Conservation (phyloP, 2,888 invertebrate genomes). For the Endomychus coccineus region DNA sequence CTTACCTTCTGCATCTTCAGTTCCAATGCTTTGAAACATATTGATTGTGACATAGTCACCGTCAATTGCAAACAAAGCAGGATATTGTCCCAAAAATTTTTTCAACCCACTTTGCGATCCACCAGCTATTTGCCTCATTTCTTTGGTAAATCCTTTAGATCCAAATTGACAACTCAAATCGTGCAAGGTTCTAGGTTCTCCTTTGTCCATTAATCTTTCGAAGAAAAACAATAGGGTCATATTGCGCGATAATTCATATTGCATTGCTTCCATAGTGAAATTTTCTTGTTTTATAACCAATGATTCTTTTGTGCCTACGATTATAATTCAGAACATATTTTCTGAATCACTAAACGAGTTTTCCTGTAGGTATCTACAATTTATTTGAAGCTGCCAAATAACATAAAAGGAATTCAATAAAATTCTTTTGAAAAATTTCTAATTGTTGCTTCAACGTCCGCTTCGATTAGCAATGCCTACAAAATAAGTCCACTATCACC, state of each 20-base stretch:
- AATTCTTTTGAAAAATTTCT: neutral
- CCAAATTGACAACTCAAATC: slow-evolving; percentile 99
- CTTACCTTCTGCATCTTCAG: slow-evolving; percentile 49
- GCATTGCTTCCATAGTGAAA: slow-evolving; percentile 81
- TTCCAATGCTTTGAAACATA: slow-evolving; percentile 62
- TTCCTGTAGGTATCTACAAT: neutral
- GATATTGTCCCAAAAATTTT: slow-evolving; percentile 94
- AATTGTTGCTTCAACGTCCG: neutral
- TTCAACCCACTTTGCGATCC: slow-evolving; percentile 94
- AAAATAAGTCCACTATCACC: neutral
- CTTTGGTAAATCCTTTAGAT: slow-evolving; percentile 97
- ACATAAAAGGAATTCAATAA: slow-evolving; percentile 2
- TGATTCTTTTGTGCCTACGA: too few relatives aligned
- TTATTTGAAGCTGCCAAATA: too few relatives aligned
- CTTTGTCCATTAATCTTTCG: slow-evolving; percentile 95
- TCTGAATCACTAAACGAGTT: too few relatives aligned
- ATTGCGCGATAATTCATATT: slow-evolving; percentile 89
- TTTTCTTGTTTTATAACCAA: too few relatives aligned
- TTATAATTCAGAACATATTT: too few relatives aligned
- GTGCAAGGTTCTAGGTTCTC: slow-evolving; percentile 90
- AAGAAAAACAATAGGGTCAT: slow-evolving; percentile 97
- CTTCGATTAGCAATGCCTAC: neutral
- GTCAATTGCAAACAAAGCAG: slow-evolving; percentile 89
- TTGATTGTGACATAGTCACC: slow-evolving; percentile 86
- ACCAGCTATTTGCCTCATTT: slow-evolving; percentile 94